Evolutionary conservation across 2,797 vertebrate species (phyloP).

Genomic region (Psittacula derbiana): DNA sequence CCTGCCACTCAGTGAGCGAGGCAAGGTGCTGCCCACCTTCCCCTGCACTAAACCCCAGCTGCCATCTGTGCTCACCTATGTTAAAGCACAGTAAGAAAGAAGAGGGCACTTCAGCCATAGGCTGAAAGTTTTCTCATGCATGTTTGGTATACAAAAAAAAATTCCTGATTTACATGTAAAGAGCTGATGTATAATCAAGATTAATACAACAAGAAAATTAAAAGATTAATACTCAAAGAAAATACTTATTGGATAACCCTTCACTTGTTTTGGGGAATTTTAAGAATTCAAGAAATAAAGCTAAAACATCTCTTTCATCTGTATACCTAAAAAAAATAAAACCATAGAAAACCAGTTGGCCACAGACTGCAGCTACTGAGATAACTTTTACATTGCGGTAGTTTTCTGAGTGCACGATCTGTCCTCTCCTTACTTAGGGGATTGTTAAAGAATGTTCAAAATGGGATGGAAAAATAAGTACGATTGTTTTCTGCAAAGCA

Average conservation of each 20-base stretch:
- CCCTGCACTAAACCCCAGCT: slow-evolving; percentile 3
- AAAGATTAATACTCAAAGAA: slow-evolving; percentile 49
- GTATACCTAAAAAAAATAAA: slow-evolving; percentile 25
- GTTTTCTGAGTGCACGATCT: neutral
- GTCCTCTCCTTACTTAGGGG: slow-evolving; percentile 11
- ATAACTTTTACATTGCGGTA: slow-evolving; percentile 19
- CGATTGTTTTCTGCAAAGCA: slow-evolving; percentile 55
- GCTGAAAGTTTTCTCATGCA: slow-evolving; percentile 56
- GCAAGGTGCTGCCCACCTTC: slow-evolving; percentile 16
- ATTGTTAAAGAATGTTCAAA: slow-evolving; percentile 52
- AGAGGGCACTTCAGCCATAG: slow-evolving; percentile 65
- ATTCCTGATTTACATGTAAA: slow-evolving; percentile 65
- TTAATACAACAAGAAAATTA: slow-evolving; percentile 32
- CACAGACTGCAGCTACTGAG: slow-evolving; percentile 66
- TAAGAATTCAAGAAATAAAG: slow-evolving; percentile 59
- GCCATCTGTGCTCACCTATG: neutral
- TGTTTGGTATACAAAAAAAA: slow-evolving; percentile 27
- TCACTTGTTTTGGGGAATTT: slow-evolving; percentile 64
- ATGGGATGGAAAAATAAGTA: slow-evolving; percentile 36
- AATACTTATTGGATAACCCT: slow-evolving; percentile 56
- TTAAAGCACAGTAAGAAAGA: slow-evolving; percentile 25
- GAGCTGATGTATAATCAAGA: slow-evolving; percentile 73
- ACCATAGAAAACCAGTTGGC: slow-evolving; percentile 57
- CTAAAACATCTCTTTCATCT: slow-evolving; percentile 41
- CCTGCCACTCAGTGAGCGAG: neutral